Base-by-base conservation (phyloP, 1,140 invertebrate genomes). In the Drosophila triauraria region DNA sequence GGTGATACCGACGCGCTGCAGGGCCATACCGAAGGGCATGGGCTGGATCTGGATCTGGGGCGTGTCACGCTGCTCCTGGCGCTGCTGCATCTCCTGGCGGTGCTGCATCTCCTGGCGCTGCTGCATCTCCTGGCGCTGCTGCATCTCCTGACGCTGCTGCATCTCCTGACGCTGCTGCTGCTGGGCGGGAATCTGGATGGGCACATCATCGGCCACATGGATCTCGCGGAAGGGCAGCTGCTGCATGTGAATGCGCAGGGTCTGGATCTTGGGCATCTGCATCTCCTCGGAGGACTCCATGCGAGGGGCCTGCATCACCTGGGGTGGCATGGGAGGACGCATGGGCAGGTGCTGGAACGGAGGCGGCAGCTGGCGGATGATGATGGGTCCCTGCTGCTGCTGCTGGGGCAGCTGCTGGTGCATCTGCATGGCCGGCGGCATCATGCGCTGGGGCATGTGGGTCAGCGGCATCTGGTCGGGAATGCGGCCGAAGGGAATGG, bases 1-100 rank as follows among this genome's bases (percentile, higher is more conserved):
- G 7, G 94, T 95, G 80, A 95, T 93, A 35, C 94, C 94, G n/a
- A 94, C 86, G 61, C 92, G 91, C 63, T 93, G 91, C 27, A 93
- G 79, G 10, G 93, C 92, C 59, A 93, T 68, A 23, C 82, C 91
- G 67, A 93, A 71, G n/a, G 92, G 91, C 65, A 93, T 80, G 57
- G 91, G 80, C 65, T 91, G 88, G 47, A 92, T 80, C 80, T 91
- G 86, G 43, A 90, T 91, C 59, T 91, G 85, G 32, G 85, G 86
- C 51, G 82, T 79, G 40, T 87, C 83, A 48, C 80, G 82, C 69
- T 85, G 82, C 63, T 82, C 78, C 50, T 75, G 72, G 8, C 80
- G 82, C 38, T 82, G 75, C 23, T 61, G 84, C 43, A 75, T 51
- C 54, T 62, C 63, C n/a, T 72, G 70, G 7, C 54, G 59, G 12